These are phyloP conservation scores for Trachops cirrhosus DNA, from an alignment of 2,797 vertebrate species.

Conservation along the genomic window DNA sequence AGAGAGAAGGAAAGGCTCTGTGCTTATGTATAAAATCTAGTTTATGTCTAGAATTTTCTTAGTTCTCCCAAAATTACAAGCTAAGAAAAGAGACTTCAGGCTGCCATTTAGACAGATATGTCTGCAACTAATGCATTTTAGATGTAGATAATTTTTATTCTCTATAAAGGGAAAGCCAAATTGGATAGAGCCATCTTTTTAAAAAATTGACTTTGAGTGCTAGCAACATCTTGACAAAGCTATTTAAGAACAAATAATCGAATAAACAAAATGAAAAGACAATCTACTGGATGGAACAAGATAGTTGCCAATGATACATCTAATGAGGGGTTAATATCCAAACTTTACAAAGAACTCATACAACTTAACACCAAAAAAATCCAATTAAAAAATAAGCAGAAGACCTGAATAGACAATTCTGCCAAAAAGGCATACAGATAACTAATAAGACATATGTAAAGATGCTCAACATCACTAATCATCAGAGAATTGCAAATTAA, in stretches of 20 bases:
- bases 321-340: too few relatives aligned
- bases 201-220: background rate
- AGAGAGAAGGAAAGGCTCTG: background rate
- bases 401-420: background rate
- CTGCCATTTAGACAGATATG: background rate
- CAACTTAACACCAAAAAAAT: too few relatives aligned
- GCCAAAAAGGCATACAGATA: background rate
- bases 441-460: background rate
- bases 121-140: background rate
- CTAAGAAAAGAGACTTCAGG: background rate
- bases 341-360: too few relatives aligned
- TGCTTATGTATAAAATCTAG: background rate
- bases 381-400: background rate
- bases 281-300: too few relatives aligned
- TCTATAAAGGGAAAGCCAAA: background rate
- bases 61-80: background rate
- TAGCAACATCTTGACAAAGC: background rate
- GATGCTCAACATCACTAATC: background rate
- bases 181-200: background rate
- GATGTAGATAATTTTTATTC: background rate
- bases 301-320: too few relatives aligned
- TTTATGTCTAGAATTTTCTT: background rate
- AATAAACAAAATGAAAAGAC: background rate
- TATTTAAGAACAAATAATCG: background rate
- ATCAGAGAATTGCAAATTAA: too few relatives aligned